Evolutionary conservation across 92 coral and sea anemone species (phyloP).

Genomic region (Actinostola sp.): DNA sequence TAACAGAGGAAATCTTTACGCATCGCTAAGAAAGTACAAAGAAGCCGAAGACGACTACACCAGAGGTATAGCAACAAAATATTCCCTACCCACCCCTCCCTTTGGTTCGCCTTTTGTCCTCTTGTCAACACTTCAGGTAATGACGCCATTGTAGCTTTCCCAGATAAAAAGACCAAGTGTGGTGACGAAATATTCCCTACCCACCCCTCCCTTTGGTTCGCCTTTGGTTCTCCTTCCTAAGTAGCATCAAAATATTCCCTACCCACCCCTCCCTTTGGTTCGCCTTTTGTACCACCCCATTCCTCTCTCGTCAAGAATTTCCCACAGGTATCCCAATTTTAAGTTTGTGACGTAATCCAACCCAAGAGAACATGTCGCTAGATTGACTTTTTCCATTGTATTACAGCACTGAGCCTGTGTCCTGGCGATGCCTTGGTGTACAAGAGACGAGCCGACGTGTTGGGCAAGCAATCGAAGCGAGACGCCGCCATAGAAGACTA

Average conservation of each 20-base stretch:
- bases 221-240: no score
- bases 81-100: background rate
- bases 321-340: background rate
- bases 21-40: slow-evolving; percentile 91
- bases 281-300: no score
- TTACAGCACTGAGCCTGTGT: slow-evolving; percentile 81
- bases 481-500: slow-evolving; percentile 91
- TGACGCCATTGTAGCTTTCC: no score
- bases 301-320: background rate
- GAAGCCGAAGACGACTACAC: slow-evolving; percentile 96
- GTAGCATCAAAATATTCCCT: no score
- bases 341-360: background rate
- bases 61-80: slow-evolving; percentile 66
- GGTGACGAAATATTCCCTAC: no score
- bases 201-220: no score
- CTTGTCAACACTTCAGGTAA: background rate
- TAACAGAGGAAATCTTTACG: slow-evolving; percentile 92
- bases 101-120: background rate
- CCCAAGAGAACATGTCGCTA: background rate
- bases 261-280: no score
- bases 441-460: slow-evolving; percentile 91
- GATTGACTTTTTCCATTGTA: background rate
- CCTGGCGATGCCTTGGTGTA: slow-evolving; percentile 99
- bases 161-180: no score
- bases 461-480: slow-evolving; percentile 83